Evolutionary conservation across 2,888 invertebrate genomes (phyloP).

Genomic region (Tupiocoris notatus): DNA sequence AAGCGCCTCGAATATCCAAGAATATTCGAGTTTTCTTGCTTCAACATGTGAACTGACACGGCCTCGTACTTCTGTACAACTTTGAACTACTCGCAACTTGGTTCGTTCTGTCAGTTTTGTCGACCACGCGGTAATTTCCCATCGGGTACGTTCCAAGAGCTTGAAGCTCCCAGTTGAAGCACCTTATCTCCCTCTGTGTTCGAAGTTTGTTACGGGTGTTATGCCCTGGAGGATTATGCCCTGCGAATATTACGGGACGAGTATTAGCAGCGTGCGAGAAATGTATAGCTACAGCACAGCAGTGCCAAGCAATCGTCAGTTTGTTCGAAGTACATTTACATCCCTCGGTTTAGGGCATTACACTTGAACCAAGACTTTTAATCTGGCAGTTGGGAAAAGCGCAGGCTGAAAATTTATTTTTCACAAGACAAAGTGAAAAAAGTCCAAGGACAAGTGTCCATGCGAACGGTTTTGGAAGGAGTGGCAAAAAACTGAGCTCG

Average conservation of each 20-base stretch:
- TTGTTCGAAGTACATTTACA: neutral
- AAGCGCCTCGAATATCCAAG: no score
- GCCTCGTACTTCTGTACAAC: neutral
- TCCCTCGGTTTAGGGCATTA: no score
- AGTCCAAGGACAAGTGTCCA: no score
- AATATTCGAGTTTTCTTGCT: no score
- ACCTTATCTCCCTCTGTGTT: neutral
- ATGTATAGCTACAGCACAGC: no score
- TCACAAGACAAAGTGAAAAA: no score
- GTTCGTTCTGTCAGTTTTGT: neutral
- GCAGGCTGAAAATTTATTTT: no score
- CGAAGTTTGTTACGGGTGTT: neutral
- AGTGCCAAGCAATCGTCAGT: neutral
- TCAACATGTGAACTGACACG: neutral
- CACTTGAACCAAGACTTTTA: no score
- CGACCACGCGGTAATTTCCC: neutral
- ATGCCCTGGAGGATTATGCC: neutral
- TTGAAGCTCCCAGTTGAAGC: neutral
- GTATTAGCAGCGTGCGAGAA: no score
- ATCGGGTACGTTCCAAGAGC: neutral
- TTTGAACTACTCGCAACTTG: neutral
- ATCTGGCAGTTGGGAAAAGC: no score
- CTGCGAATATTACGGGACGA: neutral
- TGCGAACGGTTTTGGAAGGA: no score
- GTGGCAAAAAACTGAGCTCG: no score